These are phyloP conservation scores for Molossus alvarezi DNA, from an alignment of 2,797 vertebrate genomes.

Conservation along the genomic window DNA sequence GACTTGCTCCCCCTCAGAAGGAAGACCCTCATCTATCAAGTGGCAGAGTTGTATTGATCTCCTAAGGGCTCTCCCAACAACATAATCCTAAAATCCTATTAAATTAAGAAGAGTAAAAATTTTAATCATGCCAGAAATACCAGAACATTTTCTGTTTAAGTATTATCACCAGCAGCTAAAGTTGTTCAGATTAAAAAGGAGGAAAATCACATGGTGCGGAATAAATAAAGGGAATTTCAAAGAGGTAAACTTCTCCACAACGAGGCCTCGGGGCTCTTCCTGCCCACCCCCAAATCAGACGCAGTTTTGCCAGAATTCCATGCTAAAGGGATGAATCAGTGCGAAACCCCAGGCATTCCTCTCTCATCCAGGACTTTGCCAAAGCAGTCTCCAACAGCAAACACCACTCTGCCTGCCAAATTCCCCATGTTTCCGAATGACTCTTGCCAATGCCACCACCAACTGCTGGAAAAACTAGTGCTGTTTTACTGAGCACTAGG, in stretches of 20 bases:
- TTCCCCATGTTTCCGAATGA: slow-evolving; percentile 45
- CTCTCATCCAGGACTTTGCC: slow-evolving; percentile 65
- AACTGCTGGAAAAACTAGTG: not conserved
- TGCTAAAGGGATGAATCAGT: slow-evolving; percentile 29
- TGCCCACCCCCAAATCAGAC: not conserved
- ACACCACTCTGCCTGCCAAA: slow-evolving; percentile 69
- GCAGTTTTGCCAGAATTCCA: slow-evolving; percentile 25
- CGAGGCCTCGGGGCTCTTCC: slow-evolving; percentile 40
- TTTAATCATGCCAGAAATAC: slow-evolving; percentile 74
- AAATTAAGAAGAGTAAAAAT: slow-evolving; percentile 67
- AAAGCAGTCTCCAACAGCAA: slow-evolving; percentile 73
- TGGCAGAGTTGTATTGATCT: not conserved
- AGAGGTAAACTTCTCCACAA: slow-evolving; percentile 13
- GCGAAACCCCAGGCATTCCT: slow-evolving; percentile 59
- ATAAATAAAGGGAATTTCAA: slow-evolving; percentile 67
- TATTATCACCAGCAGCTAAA: slow-evolving; percentile 76
- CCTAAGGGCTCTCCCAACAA: slow-evolving; percentile 13
- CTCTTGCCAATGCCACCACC: slow-evolving; percentile 49
- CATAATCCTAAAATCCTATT: slow-evolving; percentile 67
- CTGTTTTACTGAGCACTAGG: slow-evolving; percentile 14
- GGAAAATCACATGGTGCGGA: slow-evolving; percentile 61
- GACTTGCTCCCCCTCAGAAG: not conserved
- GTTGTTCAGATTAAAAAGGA: slow-evolving; percentile 63
- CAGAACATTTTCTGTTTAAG: slow-evolving; percentile 81
- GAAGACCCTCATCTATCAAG: not conserved